Evolutionary conservation across 2,113 vertebrate genomes (phyloP).

Genomic region (Brachypodius melanocephalos): DNA sequence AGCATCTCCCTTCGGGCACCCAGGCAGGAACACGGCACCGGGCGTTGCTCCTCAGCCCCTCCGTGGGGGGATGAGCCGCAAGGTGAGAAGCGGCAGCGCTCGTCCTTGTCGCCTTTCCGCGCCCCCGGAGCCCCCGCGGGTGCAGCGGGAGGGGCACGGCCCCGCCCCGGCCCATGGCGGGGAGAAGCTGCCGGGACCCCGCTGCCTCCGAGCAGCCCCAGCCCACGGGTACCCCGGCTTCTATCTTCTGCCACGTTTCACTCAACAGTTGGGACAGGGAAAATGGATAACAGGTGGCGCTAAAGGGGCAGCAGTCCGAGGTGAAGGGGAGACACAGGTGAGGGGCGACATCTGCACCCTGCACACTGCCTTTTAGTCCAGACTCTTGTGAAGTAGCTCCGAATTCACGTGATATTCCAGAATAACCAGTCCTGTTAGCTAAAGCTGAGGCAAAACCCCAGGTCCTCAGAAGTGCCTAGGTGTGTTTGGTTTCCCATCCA

Average conservation of each 20-base stretch:
- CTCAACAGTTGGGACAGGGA: neutral
- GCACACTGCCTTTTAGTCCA: fast-evolving
- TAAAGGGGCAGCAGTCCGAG: neutral
- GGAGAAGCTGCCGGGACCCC: fast-evolving
- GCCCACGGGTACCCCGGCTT: fast-evolving
- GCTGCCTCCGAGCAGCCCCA: neutral
- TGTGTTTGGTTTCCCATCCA: neutral
- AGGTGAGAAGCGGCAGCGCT: neutral
- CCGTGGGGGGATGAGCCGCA: fast-evolving
- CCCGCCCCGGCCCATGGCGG: neutral
- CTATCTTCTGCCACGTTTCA: neutral
- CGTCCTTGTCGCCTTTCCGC: neutral
- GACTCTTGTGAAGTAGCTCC: neutral
- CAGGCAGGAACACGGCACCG: fast-evolving
- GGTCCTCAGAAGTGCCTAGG: neutral
- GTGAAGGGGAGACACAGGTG: neutral
- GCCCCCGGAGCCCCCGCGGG: neutral
- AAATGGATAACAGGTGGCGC: neutral
- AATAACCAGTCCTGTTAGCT: neutral
- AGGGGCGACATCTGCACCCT: fast-evolving
- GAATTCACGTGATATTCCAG: neutral
- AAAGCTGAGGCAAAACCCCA: neutral
- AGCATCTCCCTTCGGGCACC: neutral
- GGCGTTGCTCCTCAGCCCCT: neutral
- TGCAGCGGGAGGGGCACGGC: neutral